Percentiles rank a stretch among this genome's conserved stretches.
Conservation (phyloP, 1,140 invertebrate species). For the Apis cerana region DNA sequence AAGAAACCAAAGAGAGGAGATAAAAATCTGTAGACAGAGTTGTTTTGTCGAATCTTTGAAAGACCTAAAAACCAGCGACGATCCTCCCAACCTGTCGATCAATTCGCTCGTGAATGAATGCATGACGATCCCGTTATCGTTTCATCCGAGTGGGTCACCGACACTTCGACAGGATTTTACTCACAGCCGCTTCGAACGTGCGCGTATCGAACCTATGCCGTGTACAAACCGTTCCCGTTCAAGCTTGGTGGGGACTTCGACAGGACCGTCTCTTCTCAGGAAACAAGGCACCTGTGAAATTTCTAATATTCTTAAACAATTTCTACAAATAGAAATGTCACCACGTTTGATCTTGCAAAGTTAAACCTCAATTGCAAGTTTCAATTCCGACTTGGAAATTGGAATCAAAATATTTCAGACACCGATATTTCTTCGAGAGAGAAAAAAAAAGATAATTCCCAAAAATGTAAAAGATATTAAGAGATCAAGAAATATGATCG, state of each 20-base stretch:
- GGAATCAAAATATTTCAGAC: not conserved
- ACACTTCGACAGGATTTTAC: slow-evolving; percentile 64
- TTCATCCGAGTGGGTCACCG: slow-evolving; percentile 78
- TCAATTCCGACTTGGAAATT: not conserved
- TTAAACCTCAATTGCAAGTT: not conserved
- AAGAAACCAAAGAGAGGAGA: too few relatives aligned
- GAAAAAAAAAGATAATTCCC: not conserved
- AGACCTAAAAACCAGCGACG: slow-evolving; percentile 34
- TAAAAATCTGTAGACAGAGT: not conserved
- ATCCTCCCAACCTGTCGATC: slow-evolving; percentile 28
- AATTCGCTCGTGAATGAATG: slow-evolving; percentile 64
- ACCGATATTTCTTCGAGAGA: rapidly evolving
- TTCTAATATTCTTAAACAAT: not conserved
- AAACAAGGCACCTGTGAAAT: not conserved
- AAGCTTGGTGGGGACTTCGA: slow-evolving; percentile 65
- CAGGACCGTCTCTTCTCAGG: slow-evolving; percentile 53
- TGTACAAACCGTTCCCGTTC: slow-evolving; percentile 44
- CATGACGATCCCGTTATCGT: slow-evolving; percentile 76
- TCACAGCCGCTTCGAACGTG: slow-evolving; percentile 24
- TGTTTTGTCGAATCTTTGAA: not conserved
- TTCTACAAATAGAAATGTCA: not conserved
- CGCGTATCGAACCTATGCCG: slow-evolving; percentile 63
- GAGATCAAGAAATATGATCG: too few relatives aligned
- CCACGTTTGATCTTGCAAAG: not conserved
- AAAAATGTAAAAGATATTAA: not conserved